A percentile compares a stretch with the other conserved stretches of the same genome.
Conservation (phyloP, 1,140 invertebrate species). For the Littorina saxatilis region DNA sequence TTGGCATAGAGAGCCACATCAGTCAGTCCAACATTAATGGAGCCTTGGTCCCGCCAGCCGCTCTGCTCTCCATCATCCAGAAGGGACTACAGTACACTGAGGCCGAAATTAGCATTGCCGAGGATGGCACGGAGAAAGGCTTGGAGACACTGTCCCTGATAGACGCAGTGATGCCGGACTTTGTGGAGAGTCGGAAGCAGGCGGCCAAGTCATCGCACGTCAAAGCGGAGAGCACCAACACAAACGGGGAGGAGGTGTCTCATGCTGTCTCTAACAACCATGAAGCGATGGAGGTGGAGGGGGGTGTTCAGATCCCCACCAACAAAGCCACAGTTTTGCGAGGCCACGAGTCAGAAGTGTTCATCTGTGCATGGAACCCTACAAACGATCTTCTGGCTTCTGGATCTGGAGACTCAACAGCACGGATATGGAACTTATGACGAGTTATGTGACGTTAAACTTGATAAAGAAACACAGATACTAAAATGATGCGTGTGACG, state of each 20-base stretch:
- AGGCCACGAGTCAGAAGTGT: slow-evolving; percentile 99
- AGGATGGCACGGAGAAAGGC: slow-evolving; percentile 90
- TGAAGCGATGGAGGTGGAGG: slow-evolving; percentile 73
- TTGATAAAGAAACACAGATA: too few relatives aligned
- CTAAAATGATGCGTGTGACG: too few relatives aligned
- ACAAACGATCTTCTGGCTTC: slow-evolving; percentile 96
- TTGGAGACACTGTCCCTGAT: slow-evolving; percentile 94
- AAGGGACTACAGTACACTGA: slow-evolving; percentile 99
- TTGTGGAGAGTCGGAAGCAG: slow-evolving; percentile 88
- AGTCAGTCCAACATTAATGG: slow-evolving; percentile 99
- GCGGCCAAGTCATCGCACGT: slow-evolving; percentile 74
- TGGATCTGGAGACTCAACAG: slow-evolving; percentile 98
- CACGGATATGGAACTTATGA: slow-evolving; percentile 99
- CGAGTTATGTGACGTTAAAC: too few relatives aligned
- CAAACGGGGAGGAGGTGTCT: slow-evolving; percentile 83
- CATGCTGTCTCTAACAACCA: slow-evolving; percentile 74
- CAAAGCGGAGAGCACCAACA: slow-evolving; percentile 83
- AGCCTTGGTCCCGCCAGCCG: slow-evolving; percentile 96
- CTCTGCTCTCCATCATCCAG: slow-evolving; percentile 95
- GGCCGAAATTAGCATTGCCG: slow-evolving; percentile 96
- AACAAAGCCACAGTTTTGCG: slow-evolving; percentile 95
- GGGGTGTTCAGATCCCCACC: slow-evolving; percentile 84
- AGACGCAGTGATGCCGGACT: slow-evolving; percentile 98
- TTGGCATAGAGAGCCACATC: slow-evolving; percentile 90
- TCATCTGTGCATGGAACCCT: slow-evolving; percentile 99